phyloP scores from a whole-genome alignment of 2,888 invertebrate genomes.

The Caenorhabditis afra region DNA sequence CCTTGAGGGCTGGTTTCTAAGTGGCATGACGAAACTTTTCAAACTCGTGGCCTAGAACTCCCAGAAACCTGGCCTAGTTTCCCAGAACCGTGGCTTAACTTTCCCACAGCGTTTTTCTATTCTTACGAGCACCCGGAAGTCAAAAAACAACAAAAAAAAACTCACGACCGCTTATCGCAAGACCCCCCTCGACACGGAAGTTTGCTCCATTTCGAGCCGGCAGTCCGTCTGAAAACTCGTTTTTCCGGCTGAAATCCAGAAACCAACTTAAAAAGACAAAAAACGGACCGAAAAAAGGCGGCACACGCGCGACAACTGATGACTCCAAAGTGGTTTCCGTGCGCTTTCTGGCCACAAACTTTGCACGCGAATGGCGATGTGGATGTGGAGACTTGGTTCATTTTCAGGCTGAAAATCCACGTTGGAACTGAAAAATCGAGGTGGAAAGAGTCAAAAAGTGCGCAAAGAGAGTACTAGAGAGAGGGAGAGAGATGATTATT shows the following conservation, averaged over 20 bases:
- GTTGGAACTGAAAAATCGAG: no score
- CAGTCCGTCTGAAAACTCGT: conserved; percentile 39
- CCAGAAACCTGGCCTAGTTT: no score
- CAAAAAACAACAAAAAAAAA: background rate
- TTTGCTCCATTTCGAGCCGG: conserved; percentile 37
- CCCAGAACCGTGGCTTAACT: no score
- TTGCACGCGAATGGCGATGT: conserved; percentile 4
- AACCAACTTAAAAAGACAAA: conserved; percentile 4
- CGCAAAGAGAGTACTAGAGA: no score
- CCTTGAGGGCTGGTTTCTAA: no score
- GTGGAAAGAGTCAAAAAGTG: no score
- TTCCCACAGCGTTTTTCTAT: no score
- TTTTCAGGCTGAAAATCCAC: no score
- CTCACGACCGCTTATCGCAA: conserved; percentile 31
- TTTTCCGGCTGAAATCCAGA: background rate
- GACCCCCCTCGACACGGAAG: conserved; percentile 34
- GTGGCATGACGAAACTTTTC: no score
- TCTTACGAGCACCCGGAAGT: no score
- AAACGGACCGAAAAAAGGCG: conserved; percentile 9
- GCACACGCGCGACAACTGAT: conserved; percentile 43
- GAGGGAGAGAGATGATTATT: no score
- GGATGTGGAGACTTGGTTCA: background rate
- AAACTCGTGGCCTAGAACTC: no score
- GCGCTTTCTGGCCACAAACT: conserved; percentile 20
- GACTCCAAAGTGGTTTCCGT: conserved; percentile 43